Evolutionary conservation across 2,113 vertebrate species (phyloP), one percentile per base, ranked within the genome.

Genomic region (Hypanus sabinus): DNA sequence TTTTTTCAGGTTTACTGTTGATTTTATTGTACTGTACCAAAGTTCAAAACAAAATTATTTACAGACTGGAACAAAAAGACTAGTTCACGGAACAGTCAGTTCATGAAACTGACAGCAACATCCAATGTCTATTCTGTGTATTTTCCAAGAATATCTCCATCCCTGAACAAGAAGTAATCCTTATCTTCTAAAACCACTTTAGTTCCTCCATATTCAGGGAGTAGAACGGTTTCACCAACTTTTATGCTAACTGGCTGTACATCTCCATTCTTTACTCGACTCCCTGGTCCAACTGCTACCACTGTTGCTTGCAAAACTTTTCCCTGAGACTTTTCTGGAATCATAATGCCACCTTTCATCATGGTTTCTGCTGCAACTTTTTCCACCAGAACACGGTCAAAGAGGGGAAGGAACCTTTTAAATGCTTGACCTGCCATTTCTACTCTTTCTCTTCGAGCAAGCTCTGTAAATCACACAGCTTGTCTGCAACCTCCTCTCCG

Each of bases 131-230:
- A n/a, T n/a, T n/a, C n/a, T n/a, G n/a, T n/a, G n/a, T n/a, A n/a
- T n/a, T n/a, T n/a, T n/a, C n/a, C n/a, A n/a, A n/a, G n/a, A n/a
- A n/a, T n/a, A n/a, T n/a, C n/a, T n/a, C n/a, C n/a, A n/a, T n/a
- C n/a, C n/a, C n/a, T n/a, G n/a, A n/a, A n/a, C n/a, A n/a, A n/a
- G n/a, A n/a, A n/a, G n/a, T n/a, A n/a, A n/a, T n/a, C 99, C 98
- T 99, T 98, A 92, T 99, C 98, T 0, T 99, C 99, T 95, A 99
- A 95, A 77, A 96, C 94, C 0, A 99, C 97, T 97, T 99, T 99
- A 77, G 98, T 99, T 94, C 99, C 99, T 71, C 99, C 99, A 16
- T 99, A 99, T 94, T 99, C 99, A n/a, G 98, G 99, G 8, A 99
- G 96, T 81, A 99, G 97, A 85, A 99, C 98, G 94, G 98, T 99